A percentile compares a stretch with the other conserved stretches of the same genome.
Evolutionary conservation across 2,113 vertebrate genomes (phyloP).

Genomic region (Chauna torquata): DNA sequence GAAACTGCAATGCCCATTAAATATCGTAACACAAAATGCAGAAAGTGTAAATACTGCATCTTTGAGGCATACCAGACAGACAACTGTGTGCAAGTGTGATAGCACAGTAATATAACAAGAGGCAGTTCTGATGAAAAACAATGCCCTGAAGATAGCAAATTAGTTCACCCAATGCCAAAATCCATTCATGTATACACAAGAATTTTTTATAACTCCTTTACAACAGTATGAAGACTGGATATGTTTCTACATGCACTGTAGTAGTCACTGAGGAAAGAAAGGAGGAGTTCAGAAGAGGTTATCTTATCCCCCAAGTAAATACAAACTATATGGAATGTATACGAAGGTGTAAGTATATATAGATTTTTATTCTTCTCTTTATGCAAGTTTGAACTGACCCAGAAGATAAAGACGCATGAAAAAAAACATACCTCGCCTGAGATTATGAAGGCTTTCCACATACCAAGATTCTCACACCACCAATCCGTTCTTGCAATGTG

Average conservation of each 20-base stretch:
- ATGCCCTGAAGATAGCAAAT: background rate
- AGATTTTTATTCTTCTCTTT: background rate
- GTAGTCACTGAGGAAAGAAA: background rate
- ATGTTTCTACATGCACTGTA: background rate
- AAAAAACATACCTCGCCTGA: slow-evolving; percentile 82
- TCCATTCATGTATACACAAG: background rate
- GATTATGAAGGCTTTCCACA: slow-evolving; percentile 90
- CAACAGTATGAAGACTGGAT: background rate
- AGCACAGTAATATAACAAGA: background rate
- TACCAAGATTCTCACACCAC: slow-evolving; percentile 97
- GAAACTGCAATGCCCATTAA: background rate
- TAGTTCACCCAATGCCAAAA: background rate
- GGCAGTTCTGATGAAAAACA: background rate
- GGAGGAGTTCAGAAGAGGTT: background rate
- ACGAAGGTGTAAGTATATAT: background rate
- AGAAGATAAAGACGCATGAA: background rate
- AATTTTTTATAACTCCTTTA: background rate
- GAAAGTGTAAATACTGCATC: background rate
- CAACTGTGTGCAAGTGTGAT: background rate
- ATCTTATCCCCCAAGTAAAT: background rate
- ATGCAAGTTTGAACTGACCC: background rate
- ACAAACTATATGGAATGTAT: background rate
- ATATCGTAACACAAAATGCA: background rate
- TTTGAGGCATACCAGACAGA: background rate
- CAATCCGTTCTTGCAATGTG: slow-evolving; percentile 95